Evolutionary conservation across 92 coral and sea anemone genomes (phyloP).

Genomic region (Micromussa lordhowensis): DNA sequence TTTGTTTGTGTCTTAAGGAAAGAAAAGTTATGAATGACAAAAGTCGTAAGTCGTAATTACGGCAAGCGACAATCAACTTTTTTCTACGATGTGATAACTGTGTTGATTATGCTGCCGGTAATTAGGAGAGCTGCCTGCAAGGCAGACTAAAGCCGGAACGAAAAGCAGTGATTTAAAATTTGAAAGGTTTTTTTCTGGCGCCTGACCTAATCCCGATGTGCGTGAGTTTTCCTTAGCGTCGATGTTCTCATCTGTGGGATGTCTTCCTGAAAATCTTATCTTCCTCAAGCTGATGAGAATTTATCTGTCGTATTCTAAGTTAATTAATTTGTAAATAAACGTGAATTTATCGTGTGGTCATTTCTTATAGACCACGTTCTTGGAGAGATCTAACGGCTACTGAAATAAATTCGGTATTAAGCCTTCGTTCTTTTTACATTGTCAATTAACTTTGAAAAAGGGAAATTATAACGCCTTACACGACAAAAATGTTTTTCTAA

Average conservation of each 20-base stretch:
- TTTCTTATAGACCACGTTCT: not conserved
- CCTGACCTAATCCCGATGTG: not conserved
- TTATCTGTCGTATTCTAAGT: not conserved
- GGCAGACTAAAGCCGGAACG: conserved; percentile 20
- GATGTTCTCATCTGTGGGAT: not conserved
- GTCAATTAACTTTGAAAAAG: not conserved
- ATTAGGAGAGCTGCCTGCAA: conserved; percentile 18
- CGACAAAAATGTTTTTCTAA: not conserved
- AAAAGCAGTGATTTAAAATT: conserved; percentile 37
- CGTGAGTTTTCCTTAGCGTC: not conserved
- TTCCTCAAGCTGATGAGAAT: not conserved
- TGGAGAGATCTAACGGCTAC: not conserved
- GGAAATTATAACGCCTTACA: not conserved
- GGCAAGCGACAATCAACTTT: conserved; percentile 3
- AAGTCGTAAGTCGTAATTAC: conserved; percentile 34
- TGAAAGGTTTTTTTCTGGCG: conserved; percentile 13
- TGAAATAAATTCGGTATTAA: not conserved
- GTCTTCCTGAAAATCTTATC: not conserved
- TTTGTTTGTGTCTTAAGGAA: conserved; percentile 12
- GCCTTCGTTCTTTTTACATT: not conserved
- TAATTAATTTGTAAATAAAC: conserved; percentile 9
- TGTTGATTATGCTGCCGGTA: conserved; percentile 35
- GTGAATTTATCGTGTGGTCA: not conserved
- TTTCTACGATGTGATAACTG: conserved; percentile 16
- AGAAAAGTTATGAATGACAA: not conserved